Percentiles rank a stretch among this genome's conserved stretches.
These are phyloP conservation scores for Cataglyphis altisquamis DNA, from an alignment of 2,888 invertebrate species.

Conservation along the genomic window DNA sequence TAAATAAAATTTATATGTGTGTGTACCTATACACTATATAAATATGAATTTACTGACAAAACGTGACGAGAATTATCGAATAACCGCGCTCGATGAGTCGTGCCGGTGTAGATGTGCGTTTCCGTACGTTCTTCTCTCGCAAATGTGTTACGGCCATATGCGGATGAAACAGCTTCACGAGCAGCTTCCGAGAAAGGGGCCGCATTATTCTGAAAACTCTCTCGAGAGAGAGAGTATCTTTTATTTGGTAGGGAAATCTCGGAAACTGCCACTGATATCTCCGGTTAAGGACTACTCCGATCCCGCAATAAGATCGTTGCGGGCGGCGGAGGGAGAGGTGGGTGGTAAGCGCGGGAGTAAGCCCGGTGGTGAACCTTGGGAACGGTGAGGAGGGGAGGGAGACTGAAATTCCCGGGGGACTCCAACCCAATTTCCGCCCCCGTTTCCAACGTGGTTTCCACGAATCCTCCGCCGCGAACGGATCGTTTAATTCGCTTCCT, in stretches of 20 bases:
- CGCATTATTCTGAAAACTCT: conserved; percentile 39
- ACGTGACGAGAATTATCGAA: conserved; percentile 38
- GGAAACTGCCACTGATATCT: conserved; percentile 59
- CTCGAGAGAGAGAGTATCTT: conserved; percentile 50
- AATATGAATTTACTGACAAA: conserved; percentile 35
- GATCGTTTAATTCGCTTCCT: conserved; percentile 74
- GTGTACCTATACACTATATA: not conserved
- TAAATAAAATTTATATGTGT: conserved; percentile 6
- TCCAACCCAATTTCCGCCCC: conserved; percentile 72
- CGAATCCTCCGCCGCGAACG: conserved; percentile 56
- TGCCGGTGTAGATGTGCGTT: not conserved
- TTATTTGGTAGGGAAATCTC: conserved; percentile 67
- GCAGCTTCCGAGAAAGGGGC: conserved; percentile 15
- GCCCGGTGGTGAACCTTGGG: not conserved
- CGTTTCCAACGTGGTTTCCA: conserved; percentile 65
- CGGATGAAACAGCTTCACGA: conserved; percentile 35
- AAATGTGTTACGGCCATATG: conserved; percentile 18
- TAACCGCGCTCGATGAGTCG: not conserved
- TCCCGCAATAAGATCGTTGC: conserved; percentile 71
- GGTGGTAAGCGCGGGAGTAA: not conserved
- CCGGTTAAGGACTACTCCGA: conserved; percentile 59
- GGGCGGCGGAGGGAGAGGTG: not conserved
- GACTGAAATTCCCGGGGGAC: conserved; percentile 66
- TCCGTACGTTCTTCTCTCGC: not conserved
- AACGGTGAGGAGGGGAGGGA: conserved; percentile 38